These are phyloP conservation scores for Neolamprologus devosi DNA, from an alignment of 2,113 vertebrate genomes.

Conservation along the genomic window DNA sequence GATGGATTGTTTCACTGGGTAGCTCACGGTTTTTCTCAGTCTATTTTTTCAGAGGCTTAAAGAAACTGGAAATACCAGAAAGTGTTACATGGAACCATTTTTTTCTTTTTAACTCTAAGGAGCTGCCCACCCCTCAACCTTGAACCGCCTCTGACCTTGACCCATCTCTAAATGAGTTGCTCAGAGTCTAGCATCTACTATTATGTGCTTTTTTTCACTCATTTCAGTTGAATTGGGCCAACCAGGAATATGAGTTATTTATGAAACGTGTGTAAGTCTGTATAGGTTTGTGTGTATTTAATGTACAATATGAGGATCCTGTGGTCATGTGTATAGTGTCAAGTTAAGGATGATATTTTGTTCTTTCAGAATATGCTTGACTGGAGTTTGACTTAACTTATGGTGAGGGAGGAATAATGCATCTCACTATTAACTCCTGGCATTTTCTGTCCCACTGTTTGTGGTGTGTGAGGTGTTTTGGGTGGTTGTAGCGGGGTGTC, in stretches of 20 bases:
- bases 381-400: not conserved
- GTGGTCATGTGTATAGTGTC: not conserved
- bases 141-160: not conserved
- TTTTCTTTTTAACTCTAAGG: not conserved
- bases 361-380: not conserved
- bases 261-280: not conserved
- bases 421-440: not conserved
- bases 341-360: not conserved
- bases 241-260: not conserved
- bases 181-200: not conserved
- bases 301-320: not conserved
- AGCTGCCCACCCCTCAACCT: not conserved
- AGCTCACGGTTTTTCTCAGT: not conserved
- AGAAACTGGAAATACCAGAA: not conserved
- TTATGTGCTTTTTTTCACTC: not conserved
- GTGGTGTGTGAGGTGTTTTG: not conserved
- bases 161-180: not conserved
- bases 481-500: not conserved
- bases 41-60: not conserved
- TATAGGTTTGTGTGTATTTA: not conserved
- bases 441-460: not conserved
- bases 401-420: not conserved
- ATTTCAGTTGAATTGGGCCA: slow-evolving; percentile 45
- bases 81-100: not conserved
- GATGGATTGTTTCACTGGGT: not conserved